A percentile compares a stretch with the other conserved stretches of the same genome.
These are phyloP conservation scores for Therioaphis trifolii DNA, from an alignment of 2,888 invertebrate species.

Conservation along the genomic window DNA sequence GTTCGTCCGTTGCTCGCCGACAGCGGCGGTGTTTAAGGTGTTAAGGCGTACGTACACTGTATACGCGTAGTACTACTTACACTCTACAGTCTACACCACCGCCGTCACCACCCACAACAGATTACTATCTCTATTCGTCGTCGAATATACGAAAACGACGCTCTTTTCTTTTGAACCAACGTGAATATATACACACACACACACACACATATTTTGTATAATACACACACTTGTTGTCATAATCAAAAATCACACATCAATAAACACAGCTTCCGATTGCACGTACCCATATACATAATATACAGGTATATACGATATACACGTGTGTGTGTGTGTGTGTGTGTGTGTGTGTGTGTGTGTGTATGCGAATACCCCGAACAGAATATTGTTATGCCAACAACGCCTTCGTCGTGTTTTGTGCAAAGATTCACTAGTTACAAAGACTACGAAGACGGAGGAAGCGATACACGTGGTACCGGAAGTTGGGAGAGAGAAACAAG, in stretches of 20 bases:
- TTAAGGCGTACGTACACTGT: constrained; percentile 1
- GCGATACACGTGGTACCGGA: constrained; percentile 33
- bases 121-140: constrained; percentile 13
- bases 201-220: constrained; percentile 38
- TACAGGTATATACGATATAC: no score
- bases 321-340: background rate
- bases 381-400: constrained; percentile 48
- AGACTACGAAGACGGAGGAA: constrained; percentile 18
- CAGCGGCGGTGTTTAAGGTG: constrained; percentile 29
- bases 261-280: constrained; percentile 33
- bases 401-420: background rate
- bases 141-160: background rate
- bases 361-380: background rate
- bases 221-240: constrained; percentile 42
- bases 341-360: background rate
- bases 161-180: constrained; percentile 25
- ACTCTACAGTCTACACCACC: background rate
- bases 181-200: constrained; percentile 13
- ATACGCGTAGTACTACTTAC: background rate
- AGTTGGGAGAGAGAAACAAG: constrained; percentile 14
- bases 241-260: constrained; percentile 55
- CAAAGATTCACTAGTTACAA: background rate
- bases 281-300: no score
- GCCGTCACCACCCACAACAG: constrained; percentile 11
- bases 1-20: background rate